Evolutionary conservation across 2,113 vertebrate genomes (phyloP).

Genomic region (Microcebus tavaratra): DNA sequence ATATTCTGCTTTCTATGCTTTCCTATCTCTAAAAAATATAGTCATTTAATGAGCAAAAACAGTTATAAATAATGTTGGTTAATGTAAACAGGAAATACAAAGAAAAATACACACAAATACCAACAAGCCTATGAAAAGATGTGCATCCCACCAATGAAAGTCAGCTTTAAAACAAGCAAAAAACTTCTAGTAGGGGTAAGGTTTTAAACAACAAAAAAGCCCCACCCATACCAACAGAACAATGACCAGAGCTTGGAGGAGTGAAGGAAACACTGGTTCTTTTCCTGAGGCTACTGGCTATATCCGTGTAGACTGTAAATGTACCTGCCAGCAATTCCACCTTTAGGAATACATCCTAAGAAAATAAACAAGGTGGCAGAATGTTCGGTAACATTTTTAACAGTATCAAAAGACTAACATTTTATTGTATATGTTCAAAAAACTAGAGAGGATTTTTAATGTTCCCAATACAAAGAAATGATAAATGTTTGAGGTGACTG

Average conservation of each 20-base stretch:
- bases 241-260: not conserved
- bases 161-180: not conserved
- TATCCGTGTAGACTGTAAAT: not conserved
- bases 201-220: not conserved
- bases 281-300: not conserved
- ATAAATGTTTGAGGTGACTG: not conserved
- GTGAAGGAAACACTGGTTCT: not conserved
- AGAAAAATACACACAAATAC: not conserved
- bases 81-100: not conserved
- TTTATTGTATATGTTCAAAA: not conserved
- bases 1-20: not conserved
- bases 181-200: not conserved
- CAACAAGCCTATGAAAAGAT: not conserved
- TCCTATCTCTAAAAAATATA: not conserved
- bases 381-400: not conserved
- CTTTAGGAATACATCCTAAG: not conserved
- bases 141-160: not conserved
- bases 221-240: not conserved
- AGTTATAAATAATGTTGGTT: not conserved
- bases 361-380: not conserved
- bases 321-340: not conserved
- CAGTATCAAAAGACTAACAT: not conserved
- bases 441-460: not conserved
- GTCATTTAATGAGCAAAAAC: not conserved
- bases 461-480: not conserved